phyloP scores from a whole-genome alignment of 35 echinoderm and acorn worm species.

The Apostichopus japonicus region DNA sequence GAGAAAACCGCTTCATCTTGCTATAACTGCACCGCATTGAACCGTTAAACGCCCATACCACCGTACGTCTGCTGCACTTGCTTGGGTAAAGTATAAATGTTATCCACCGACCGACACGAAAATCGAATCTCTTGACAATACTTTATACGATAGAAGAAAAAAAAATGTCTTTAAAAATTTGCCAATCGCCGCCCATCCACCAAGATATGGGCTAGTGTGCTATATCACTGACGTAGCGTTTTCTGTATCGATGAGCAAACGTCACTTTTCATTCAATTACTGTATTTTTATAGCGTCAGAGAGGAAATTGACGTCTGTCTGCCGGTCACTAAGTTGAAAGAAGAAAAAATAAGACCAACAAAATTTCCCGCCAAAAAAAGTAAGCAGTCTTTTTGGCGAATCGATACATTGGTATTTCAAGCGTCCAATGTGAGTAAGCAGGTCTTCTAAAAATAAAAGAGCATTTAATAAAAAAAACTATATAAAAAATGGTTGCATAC shows the following conservation, averaged over 20 bases:
- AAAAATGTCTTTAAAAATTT: too few species aligned
- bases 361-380: background rate
- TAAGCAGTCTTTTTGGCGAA: background rate
- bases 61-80: too few species aligned
- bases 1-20: too few species aligned
- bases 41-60: too few species aligned
- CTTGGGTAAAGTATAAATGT: too few species aligned
- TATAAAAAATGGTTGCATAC: background rate
- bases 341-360: background rate
- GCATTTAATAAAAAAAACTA: background rate
- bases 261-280: background rate
- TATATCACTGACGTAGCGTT: background rate
- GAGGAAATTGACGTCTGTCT: constrained; percentile 3
- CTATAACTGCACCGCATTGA: too few species aligned
- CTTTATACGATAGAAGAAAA: too few species aligned
- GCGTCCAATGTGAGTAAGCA: background rate
- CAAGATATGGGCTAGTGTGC: background rate
- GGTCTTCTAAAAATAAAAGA: background rate
- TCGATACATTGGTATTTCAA: background rate
- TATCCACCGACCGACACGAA: too few species aligned
- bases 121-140: too few species aligned
- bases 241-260: constrained; percentile 7
- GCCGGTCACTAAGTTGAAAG: background rate
- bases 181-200: too few species aligned
- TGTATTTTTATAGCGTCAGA: constrained; percentile 1